Conservation (phyloP, 2,888 invertebrate species). For the Dryobotodes eremita region DNA sequence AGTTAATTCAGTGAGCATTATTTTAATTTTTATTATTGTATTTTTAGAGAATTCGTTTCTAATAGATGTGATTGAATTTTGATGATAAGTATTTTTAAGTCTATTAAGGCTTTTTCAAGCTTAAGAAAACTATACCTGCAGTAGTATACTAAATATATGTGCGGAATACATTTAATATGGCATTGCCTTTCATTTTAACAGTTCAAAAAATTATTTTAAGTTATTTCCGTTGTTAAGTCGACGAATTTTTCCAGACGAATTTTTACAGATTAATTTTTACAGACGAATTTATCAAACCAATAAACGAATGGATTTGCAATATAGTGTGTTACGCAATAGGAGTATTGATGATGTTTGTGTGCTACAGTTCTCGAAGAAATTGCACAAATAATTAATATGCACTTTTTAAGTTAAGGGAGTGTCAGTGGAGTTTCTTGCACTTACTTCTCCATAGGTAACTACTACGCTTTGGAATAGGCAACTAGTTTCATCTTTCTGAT, state of each 20-base stretch:
- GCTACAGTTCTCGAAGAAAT: background rate
- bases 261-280: background rate
- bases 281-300: background rate
- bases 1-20: conserved; percentile 27
- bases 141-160: no score
- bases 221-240: background rate
- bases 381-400: background rate
- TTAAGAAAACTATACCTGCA: background rate
- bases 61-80: background rate
- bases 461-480: no score
- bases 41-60: background rate
- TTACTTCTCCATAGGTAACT: no score
- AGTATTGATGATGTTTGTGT: background rate
- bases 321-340: background rate
- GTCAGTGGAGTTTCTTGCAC: no score
- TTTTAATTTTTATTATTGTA: conserved; percentile 8
- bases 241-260: background rate
- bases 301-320: background rate
- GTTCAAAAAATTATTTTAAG: no score
- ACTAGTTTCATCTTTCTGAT: no score
- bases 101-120: background rate
- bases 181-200: background rate
- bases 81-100: background rate
- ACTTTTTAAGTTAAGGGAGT: no score
- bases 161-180: background rate